Conservation (phyloP, 1,140 invertebrate species). For the Cydia strobilella region DNA sequence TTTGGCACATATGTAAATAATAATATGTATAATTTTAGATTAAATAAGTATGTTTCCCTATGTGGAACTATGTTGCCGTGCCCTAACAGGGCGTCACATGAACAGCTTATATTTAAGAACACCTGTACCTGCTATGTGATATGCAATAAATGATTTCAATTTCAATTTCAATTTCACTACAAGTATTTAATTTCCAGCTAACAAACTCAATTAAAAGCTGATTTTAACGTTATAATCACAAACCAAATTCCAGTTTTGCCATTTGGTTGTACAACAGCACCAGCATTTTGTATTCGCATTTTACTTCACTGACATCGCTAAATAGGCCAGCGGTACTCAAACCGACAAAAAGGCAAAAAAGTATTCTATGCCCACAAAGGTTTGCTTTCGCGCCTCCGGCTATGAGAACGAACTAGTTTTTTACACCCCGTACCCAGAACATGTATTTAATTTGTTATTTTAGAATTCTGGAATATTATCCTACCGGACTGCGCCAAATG, state of each 20-base stretch:
- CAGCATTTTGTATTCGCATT: background rate
- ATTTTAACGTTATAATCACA: background rate
- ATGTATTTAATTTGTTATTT: background rate
- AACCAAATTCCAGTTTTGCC: background rate
- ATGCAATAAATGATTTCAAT: too few relatives aligned
- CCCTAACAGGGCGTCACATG: too few relatives aligned
- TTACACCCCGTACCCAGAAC: background rate
- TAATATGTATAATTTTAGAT: too few relatives aligned
- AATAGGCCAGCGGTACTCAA: slow-evolving; percentile 9
- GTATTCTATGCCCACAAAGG: background rate
- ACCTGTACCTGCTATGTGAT: too few relatives aligned
- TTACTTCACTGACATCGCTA: background rate
- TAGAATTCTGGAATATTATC: background rate
- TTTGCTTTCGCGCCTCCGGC: background rate
- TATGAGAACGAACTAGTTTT: background rate
- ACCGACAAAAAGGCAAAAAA: background rate
- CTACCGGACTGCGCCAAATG: background rate
- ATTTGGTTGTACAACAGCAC: background rate
- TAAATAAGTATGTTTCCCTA: too few relatives aligned
- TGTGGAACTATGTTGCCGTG: too few relatives aligned
- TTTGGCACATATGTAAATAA: too few relatives aligned
- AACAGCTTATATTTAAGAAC: too few relatives aligned
- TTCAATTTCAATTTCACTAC: too few relatives aligned
- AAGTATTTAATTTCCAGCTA: too few relatives aligned
- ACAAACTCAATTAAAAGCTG: too few relatives aligned